Evolutionary conservation across 2,113 vertebrate species (phyloP).

Genomic region (Chloroceryle aenea): DNA sequence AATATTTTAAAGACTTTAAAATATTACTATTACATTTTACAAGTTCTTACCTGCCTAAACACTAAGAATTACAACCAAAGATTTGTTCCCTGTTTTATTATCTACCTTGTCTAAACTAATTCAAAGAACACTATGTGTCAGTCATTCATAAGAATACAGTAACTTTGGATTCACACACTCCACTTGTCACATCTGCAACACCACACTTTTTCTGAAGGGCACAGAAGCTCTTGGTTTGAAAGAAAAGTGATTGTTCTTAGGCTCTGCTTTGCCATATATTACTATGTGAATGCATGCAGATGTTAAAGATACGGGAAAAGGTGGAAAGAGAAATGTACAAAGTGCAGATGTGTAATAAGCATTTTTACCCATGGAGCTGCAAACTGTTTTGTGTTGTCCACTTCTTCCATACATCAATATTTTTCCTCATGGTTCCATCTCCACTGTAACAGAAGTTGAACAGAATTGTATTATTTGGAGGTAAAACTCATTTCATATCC

Average conservation of each 20-base stretch:
- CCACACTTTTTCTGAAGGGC: background rate
- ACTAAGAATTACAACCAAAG: background rate
- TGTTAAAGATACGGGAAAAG: background rate
- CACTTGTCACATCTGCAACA: background rate
- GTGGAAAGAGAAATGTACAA: background rate
- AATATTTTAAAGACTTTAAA: background rate
- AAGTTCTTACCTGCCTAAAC: background rate
- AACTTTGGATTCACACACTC: background rate
- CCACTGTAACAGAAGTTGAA: conserved; percentile 79
- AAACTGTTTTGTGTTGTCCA: conserved; percentile 96
- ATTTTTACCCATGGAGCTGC: conserved; percentile 93
- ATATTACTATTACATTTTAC: background rate
- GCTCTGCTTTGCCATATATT: background rate
- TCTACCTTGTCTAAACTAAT: background rate
- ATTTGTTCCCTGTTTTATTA: background rate
- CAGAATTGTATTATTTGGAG: background rate
- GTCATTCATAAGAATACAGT: background rate
- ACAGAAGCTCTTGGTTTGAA: background rate
- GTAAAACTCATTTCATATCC: background rate
- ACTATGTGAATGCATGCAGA: background rate
- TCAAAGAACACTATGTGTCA: background rate
- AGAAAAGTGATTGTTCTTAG: background rate
- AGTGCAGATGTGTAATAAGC: background rate
- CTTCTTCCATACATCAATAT: conserved; percentile 98
- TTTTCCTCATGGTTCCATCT: conserved; percentile 97